A percentile compares a stretch with the other conserved stretches of the same genome.
Evolutionary conservation across 2,113 vertebrate species (phyloP).

Genomic region (Paramormyrops kingsleyae): DNA sequence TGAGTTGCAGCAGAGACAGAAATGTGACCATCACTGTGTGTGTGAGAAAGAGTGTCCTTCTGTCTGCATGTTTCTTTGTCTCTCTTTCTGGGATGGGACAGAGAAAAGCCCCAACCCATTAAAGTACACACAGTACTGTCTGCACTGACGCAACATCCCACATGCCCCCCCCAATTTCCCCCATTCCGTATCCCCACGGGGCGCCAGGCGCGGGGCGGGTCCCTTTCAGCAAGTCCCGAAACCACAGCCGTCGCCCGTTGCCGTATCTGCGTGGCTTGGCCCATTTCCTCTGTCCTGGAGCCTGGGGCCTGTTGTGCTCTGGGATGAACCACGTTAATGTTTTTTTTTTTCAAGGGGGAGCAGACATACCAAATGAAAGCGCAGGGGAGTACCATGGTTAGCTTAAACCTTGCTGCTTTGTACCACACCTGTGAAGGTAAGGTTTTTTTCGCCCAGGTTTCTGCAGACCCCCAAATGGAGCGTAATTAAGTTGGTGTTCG

Average conservation of each 20-base stretch:
- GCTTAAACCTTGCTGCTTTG: background rate
- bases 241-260: background rate
- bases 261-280: background rate
- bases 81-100: conserved; percentile 70
- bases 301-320: background rate
- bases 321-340: background rate
- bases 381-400: background rate
- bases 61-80: conserved; percentile 52
- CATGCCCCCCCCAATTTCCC: background rate
- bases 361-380: background rate
- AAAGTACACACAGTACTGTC: background rate
- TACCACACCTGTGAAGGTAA: background rate
- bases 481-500: background rate
- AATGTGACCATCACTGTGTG: conserved; percentile 14
- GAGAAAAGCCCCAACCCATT: conserved; percentile 46
- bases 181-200: background rate
- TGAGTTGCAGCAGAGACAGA: background rate
- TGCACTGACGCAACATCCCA: background rate
- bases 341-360: background rate
- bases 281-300: background rate
- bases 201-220: background rate
- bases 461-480: background rate
- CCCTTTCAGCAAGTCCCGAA: background rate
- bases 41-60: conserved; percentile 41
- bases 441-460: background rate